Percentiles rank a stretch among this genome's conserved stretches.
Conservation (phyloP, 2,888 invertebrate species). For the Leptinotarsa tumamoca region DNA sequence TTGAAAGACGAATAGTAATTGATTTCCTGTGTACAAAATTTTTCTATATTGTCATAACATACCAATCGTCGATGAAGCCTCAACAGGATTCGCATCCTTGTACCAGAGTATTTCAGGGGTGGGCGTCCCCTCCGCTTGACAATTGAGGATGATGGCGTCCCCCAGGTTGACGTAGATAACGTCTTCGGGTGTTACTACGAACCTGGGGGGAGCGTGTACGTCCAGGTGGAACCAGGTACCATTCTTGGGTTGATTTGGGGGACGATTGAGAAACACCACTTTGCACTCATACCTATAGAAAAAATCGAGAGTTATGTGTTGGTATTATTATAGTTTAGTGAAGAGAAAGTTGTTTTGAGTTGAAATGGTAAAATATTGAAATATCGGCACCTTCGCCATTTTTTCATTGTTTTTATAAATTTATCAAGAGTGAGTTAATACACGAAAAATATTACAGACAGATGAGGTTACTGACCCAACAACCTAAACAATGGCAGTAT, state of each 20-base stretch:
- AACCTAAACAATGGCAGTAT: no score
- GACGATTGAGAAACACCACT: slow-evolving; percentile 95
- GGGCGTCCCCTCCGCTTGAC: slow-evolving; percentile 96
- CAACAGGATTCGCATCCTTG: slow-evolving; percentile 93
- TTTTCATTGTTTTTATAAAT: no score
- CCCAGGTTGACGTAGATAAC: slow-evolving; percentile 97
- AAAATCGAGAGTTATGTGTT: slow-evolving; percentile 1
- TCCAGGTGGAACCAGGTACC: slow-evolving; percentile 99
- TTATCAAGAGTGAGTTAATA: no score
- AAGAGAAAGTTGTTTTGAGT: no score
- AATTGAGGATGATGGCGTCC: slow-evolving; percentile 95
- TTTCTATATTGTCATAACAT: no score
- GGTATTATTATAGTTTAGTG: no score
- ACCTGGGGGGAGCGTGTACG: slow-evolving; percentile 95
- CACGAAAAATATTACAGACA: no score
- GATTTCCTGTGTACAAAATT: background rate
- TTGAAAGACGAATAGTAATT: no score
- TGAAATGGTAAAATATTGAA: no score
- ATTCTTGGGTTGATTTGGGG: slow-evolving; percentile 91
- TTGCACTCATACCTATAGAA: slow-evolving; percentile 67
- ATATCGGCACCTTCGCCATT: no score
- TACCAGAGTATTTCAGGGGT: slow-evolving; percentile 96
- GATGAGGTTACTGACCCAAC: no score
- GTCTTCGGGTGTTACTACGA: slow-evolving; percentile 95
- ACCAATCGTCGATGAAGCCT: slow-evolving; percentile 85